Evolutionary conservation across 2,888 invertebrate genomes (phyloP), one percentile per base, ranked within the genome.

Genomic region (Piscicola geometra): DNA sequence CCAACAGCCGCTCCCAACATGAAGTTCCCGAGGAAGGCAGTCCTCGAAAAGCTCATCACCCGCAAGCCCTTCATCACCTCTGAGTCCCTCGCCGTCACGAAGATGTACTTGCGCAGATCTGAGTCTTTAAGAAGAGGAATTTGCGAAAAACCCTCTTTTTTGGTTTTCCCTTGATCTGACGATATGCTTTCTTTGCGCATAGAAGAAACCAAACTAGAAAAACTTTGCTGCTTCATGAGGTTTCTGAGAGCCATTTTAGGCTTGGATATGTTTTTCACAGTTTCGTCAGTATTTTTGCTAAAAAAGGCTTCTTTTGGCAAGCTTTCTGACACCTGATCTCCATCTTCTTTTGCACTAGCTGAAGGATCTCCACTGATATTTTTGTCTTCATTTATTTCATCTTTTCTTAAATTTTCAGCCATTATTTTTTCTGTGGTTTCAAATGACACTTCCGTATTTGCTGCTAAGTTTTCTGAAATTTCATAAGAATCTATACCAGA

Each of bases 271-370:
- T 47, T 21, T 47, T 56, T 18, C 3, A 25, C 25, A 3, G n/a
- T 5, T 21, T 56, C 60, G 25, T 15, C 41, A 41, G 41, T 9
- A 41, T 5, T 5, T 41, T 5, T 56, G 60, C 60, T 56, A 9
- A 56, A 56, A 3, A 56, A 56, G 5, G 60, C 60, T 56, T 56
- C 60, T 56, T 56, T 56, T 15, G 60, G 60, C 9, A 56, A n/a
- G n/a, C n/a, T n/a, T 18, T 3, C n/a, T 56, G 60, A 3, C n/a
- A 56, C 41, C 15, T 41, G 5, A 41, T 41, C 41, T n/a, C n/a
- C n/a, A 15, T 18, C 21, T 21, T 56, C n/a, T 3, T 56, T 25
- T 3, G 60, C 9, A 56, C 5, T 56, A 18, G 60, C n/a, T 5
- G n/a, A 3, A 56, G 25, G n/a, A 56, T 5, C 9, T 56, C n/a